These are phyloP conservation scores for Falco cherrug DNA, from an alignment of 2,797 vertebrate species.

Conservation along the genomic window DNA sequence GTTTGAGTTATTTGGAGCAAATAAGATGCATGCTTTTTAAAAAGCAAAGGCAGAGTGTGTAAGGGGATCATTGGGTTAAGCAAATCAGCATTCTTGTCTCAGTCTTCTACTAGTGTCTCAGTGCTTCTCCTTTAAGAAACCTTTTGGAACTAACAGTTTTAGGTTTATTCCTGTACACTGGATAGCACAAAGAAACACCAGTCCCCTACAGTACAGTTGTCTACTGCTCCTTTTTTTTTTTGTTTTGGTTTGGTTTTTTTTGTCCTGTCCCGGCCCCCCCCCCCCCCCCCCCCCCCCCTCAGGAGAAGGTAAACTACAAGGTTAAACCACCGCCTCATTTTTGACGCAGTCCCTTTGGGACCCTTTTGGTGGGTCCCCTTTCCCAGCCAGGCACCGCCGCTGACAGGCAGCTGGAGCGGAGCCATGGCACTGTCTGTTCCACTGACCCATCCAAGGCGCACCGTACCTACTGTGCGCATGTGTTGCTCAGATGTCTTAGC, in stretches of 20 bases:
- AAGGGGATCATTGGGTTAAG: neutral
- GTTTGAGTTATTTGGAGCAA: neutral
- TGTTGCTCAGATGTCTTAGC: constrained; percentile 38
- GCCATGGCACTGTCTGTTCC: neutral
- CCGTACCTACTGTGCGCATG: neutral
- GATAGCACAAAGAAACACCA: neutral
- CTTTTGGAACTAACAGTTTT: neutral
- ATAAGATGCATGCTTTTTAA: neutral
- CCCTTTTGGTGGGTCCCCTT: neutral
- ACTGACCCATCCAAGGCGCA: neutral
- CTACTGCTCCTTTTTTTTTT: neutral
- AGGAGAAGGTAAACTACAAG: neutral
- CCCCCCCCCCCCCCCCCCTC: no score
- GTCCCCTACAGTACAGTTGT: neutral
- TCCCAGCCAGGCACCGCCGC: neutral
- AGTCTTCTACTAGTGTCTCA: neutral
- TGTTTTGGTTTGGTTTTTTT: neutral
- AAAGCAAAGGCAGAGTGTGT: neutral
- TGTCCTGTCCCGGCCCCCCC: no score
- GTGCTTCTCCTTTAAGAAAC: neutral
- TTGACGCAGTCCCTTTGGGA: neutral
- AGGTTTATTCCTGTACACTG: neutral
- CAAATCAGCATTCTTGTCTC: neutral
- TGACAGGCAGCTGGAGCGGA: neutral
- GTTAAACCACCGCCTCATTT: neutral